Conservation (phyloP, 2,113 vertebrate genomes). For the Mungos mungo region DNA sequence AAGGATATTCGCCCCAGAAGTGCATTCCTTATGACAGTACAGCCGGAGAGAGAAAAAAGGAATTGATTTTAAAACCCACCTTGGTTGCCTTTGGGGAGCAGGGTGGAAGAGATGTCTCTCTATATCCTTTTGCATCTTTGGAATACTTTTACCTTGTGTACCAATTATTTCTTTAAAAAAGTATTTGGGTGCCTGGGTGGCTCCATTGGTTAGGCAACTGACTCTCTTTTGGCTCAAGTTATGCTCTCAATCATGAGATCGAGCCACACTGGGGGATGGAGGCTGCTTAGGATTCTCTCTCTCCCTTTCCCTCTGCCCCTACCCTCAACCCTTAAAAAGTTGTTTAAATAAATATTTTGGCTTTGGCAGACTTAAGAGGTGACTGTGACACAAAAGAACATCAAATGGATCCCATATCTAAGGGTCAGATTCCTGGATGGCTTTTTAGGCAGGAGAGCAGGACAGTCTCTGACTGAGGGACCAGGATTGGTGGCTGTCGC, state of each 20-base stretch:
- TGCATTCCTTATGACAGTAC: fast-evolving
- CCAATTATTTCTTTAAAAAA: neutral
- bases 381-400: neutral
- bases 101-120: no score
- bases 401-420: neutral
- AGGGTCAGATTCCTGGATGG: neutral
- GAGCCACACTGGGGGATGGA: no score
- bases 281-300: no score
- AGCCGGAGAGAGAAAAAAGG: neutral
- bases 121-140: neutral
- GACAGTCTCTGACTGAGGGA: neutral
- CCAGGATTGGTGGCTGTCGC: neutral
- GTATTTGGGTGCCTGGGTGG: no score
- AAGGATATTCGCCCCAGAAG: neutral
- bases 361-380: neutral
- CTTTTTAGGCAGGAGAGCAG: neutral
- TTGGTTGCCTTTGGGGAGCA: neutral
- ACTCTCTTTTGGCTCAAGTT: no score
- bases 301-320: no score
- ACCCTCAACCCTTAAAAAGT: no score
- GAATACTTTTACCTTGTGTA: neutral
- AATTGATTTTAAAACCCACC: neutral
- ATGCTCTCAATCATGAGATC: no score
- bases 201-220: no score
- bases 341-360: neutral